Percentiles rank a stretch among this genome's conserved stretches.
Evolutionary conservation across 1,140 invertebrate genomes (phyloP).

Genomic region (Drosophila azteca): DNA sequence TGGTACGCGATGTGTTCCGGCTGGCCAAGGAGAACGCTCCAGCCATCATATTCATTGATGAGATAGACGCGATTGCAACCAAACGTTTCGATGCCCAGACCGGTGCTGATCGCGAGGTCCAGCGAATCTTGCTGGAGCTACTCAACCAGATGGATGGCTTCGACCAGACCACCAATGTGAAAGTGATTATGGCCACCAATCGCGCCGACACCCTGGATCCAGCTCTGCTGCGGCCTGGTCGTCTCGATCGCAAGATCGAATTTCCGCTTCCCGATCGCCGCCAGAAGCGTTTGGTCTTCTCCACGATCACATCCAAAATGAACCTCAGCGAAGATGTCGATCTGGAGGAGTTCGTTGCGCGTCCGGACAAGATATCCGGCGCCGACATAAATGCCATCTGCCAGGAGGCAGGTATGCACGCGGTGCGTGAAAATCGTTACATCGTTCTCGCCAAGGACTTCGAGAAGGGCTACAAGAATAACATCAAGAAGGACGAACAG

Average conservation of each 20-base stretch:
- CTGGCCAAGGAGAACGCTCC: constrained; percentile 99
- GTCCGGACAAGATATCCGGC: constrained; percentile 99
- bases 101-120: constrained; percentile 99
- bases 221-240: constrained; percentile 97
- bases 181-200: constrained; percentile 99
- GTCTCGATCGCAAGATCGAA: constrained; percentile 99
- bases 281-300: constrained; percentile 99
- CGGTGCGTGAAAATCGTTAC: constrained; percentile 97
- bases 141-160: constrained; percentile 99
- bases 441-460: constrained; percentile 99
- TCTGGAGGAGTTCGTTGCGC: constrained; percentile 98
- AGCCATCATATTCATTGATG: constrained; percentile 99
- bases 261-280: constrained; percentile 98
- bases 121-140: constrained; percentile 98
- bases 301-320: constrained; percentile 99
- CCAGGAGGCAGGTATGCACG: constrained; percentile 98
- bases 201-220: constrained; percentile 98
- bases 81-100: constrained; percentile 99
- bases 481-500: constrained; percentile 99
- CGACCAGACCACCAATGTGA: constrained; percentile 99
- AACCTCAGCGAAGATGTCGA: constrained; percentile 99
- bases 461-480: constrained; percentile 99
- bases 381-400: constrained; percentile 99
- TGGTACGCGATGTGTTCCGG: constrained; percentile 99
- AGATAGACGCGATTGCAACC: constrained; percentile 99